Conservation (phyloP, 2,888 invertebrate genomes). For the Drosophila mulleri region DNA sequence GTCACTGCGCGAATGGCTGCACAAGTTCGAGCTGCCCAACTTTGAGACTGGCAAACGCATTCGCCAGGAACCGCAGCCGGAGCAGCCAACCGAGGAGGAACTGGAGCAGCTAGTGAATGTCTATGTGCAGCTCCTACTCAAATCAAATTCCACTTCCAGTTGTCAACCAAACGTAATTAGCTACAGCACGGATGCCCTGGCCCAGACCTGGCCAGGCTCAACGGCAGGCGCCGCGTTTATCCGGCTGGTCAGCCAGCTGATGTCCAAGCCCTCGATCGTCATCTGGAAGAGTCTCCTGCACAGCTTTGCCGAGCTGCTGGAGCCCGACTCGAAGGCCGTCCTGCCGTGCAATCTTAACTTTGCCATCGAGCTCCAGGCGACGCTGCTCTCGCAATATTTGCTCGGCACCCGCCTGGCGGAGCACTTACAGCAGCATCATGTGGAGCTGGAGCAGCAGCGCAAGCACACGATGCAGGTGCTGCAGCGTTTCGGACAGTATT, state of each 20-base stretch:
- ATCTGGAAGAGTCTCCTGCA: constrained; percentile 83
- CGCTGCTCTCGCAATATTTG: constrained; percentile 82
- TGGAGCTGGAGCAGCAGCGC: constrained; percentile 65
- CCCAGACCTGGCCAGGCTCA: constrained; percentile 77
- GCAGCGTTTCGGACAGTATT: constrained; percentile 73
- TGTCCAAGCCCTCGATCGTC: constrained; percentile 83
- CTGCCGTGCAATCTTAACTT: constrained; percentile 72
- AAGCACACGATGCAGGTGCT: constrained; percentile 69
- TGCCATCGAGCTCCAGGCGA: constrained; percentile 80
- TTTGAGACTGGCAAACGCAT: constrained; percentile 22
- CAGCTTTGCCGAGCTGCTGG: constrained; percentile 71
- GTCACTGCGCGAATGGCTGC: constrained; percentile 72
- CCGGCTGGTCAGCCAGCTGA: constrained; percentile 77
- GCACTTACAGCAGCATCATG: constrained; percentile 79
- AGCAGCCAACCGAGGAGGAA: not conserved
- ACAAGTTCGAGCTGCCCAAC: constrained; percentile 43
- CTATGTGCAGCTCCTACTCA: constrained; percentile 29
- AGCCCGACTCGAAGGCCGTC: constrained; percentile 18
- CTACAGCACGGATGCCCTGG: constrained; percentile 29
- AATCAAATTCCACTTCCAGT: not conserved
- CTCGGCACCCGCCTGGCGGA: constrained; percentile 80
- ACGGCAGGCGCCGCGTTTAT: constrained; percentile 80
- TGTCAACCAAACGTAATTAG: not conserved
- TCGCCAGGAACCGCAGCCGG: not conserved
- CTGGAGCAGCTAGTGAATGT: not conserved